A percentile compares a stretch with the other conserved stretches of the same genome.
phyloP scores from a whole-genome alignment of 2,113 vertebrate genomes.

The Xiphophorus couchianus region DNA sequence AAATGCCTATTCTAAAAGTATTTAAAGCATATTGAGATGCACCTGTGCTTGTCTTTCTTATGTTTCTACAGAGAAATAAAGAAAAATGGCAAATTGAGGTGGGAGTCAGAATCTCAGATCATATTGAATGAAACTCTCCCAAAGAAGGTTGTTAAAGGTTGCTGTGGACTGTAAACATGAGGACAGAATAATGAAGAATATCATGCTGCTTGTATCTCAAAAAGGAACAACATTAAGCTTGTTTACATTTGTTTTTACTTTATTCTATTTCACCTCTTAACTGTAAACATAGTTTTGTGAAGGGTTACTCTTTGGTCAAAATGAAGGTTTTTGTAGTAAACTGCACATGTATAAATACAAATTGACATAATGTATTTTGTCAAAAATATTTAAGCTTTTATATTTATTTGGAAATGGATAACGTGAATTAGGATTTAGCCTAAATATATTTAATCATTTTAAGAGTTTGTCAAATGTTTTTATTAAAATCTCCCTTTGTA shows the following conservation, averaged over 20 bases:
- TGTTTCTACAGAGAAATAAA: conserved; percentile 72
- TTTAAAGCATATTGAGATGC: neutral
- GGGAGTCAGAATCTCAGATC: conserved; percentile 28
- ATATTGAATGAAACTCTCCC: conserved; percentile 45
- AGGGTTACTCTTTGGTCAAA: conserved; percentile 20
- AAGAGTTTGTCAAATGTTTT: neutral
- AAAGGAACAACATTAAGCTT: neutral
- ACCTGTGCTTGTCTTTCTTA: neutral
- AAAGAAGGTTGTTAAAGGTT: conserved; percentile 44
- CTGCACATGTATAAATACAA: conserved; percentile 20
- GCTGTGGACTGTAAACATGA: conserved; percentile 66
- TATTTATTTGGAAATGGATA: neutral
- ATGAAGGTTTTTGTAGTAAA: conserved; percentile 29
- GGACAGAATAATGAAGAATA: conserved; percentile 5
- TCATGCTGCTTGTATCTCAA: conserved; percentile 13
- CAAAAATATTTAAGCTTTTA: neutral
- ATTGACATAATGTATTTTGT: neutral
- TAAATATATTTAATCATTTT: neutral
- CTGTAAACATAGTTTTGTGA: conserved; percentile 21
- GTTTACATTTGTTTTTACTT: conserved; percentile 20
- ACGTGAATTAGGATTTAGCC: neutral
- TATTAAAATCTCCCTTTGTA: neutral
- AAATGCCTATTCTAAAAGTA: neutral
- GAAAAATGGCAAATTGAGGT: conserved; percentile 53
- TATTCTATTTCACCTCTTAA: conserved; percentile 15